phyloP scores from a whole-genome alignment of 2,113 vertebrate genomes.

The Gila orcuttii region DNA sequence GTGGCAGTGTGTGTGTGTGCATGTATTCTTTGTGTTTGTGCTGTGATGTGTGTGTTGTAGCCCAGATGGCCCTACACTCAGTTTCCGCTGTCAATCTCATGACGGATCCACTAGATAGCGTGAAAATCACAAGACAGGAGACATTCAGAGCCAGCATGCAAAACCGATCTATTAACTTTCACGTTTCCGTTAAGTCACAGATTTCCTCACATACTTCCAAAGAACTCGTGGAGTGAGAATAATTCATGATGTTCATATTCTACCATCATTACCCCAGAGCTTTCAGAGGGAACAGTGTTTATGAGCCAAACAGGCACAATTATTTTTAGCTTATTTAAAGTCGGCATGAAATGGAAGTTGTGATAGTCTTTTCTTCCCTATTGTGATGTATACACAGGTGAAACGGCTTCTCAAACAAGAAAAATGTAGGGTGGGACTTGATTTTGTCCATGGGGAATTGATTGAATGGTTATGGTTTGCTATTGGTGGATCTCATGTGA shows the following conservation, averaged over 20 bases:
- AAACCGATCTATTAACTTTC: neutral
- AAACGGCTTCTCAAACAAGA: no score
- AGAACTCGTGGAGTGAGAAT: neutral
- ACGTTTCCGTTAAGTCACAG: neutral
- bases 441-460: no score
- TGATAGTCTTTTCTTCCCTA: no score
- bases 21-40: slow-evolving; percentile 52
- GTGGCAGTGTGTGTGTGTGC: slow-evolving; percentile 12
- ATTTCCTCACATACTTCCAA: neutral
- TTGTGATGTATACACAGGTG: no score
- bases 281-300: neutral
- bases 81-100: slow-evolving; percentile 50
- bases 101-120: slow-evolving; percentile 40
- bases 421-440: no score
- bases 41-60: slow-evolving; percentile 32
- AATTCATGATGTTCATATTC: neutral
- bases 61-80: slow-evolving; percentile 56
- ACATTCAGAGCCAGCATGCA: neutral
- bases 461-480: no score
- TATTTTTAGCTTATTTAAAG: slow-evolving; percentile 22
- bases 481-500: no score
- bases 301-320: neutral
- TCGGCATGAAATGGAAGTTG: no score
- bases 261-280: neutral
- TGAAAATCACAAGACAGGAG: neutral